These are phyloP conservation scores for Erinaceus europaeus DNA, from an alignment of 2,113 vertebrate genomes.

Conservation along the genomic window DNA sequence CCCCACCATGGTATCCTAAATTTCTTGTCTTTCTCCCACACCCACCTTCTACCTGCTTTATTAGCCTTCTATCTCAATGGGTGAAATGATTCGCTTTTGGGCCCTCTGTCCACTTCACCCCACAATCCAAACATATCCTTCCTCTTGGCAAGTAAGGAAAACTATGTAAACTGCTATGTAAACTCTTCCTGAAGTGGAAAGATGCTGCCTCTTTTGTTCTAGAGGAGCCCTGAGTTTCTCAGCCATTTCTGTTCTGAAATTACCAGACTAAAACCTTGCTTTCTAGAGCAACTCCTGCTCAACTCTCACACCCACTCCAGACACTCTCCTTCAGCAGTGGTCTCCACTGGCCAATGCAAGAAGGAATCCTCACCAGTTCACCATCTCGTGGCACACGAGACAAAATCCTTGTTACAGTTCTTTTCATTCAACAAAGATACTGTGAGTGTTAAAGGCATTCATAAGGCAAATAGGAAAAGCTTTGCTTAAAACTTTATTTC, in stretches of 20 bases:
- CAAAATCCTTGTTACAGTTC: neutral
- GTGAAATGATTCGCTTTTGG: neutral
- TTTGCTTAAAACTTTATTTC: neutral
- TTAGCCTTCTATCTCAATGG: neutral
- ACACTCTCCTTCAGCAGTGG: neutral
- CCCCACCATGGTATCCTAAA: neutral
- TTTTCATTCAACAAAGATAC: neutral
- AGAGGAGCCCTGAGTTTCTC: neutral
- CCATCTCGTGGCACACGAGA: neutral
- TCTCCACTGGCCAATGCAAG: neutral
- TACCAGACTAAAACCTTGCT: neutral
- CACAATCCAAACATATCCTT: neutral
- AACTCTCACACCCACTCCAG: neutral
- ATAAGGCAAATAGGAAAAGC: neutral
- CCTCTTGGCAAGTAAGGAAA: neutral
- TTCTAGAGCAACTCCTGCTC: neutral
- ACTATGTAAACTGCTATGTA: neutral
- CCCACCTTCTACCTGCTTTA: too few relatives aligned
- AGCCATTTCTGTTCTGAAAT: neutral
- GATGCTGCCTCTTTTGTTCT: neutral
- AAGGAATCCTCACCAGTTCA: neutral
- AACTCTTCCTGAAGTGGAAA: neutral
- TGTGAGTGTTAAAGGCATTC: neutral
- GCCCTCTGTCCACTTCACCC: neutral
- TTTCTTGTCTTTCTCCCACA: neutral